phyloP scores from a whole-genome alignment of 2,113 vertebrate genomes.

The Brachionichthys hirsutus region DNA sequence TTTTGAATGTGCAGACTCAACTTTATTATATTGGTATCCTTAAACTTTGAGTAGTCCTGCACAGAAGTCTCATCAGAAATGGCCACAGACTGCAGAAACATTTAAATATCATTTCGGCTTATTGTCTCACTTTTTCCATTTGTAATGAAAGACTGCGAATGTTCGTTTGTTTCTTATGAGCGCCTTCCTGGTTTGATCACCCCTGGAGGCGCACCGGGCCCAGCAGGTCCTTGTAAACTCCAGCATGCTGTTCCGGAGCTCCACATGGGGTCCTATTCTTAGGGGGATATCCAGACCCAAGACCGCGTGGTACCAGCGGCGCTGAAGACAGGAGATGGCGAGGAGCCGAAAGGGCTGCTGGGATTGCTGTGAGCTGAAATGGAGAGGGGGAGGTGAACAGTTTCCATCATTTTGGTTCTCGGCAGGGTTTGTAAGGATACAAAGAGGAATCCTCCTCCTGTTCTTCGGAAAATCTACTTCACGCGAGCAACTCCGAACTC shows the following conservation, averaged over 20 bases:
- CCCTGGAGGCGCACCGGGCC: conserved; percentile 85
- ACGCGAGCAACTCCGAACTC: conserved; percentile 22
- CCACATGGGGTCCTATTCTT: conserved; percentile 81
- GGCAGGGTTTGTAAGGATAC: conserved; percentile 26
- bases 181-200: conserved; percentile 82
- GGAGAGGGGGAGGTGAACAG: conserved; percentile 77
- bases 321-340: conserved; percentile 83
- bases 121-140: background rate
- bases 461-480: conserved; percentile 23
- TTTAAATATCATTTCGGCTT: background rate
- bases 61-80: too few relatives aligned
- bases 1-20: too few relatives aligned
- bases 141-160: background rate
- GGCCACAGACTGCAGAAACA: too few relatives aligned
- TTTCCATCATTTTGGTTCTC: conserved; percentile 38
- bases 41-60: too few relatives aligned
- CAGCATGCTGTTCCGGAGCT: conserved; percentile 85
- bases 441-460: conserved; percentile 17
- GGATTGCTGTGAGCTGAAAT: conserved; percentile 90
- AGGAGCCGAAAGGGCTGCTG: conserved; percentile 87
- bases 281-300: conserved; percentile 85
- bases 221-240: conserved; percentile 88
- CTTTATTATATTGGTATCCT: too few relatives aligned
- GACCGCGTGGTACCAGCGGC: conserved; percentile 81
- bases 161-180: conserved; percentile 61